A percentile compares a stretch with the other conserved stretches of the same genome.
phyloP scores from a whole-genome alignment of 1,140 invertebrate species.

The Tenebrio molitor region DNA sequence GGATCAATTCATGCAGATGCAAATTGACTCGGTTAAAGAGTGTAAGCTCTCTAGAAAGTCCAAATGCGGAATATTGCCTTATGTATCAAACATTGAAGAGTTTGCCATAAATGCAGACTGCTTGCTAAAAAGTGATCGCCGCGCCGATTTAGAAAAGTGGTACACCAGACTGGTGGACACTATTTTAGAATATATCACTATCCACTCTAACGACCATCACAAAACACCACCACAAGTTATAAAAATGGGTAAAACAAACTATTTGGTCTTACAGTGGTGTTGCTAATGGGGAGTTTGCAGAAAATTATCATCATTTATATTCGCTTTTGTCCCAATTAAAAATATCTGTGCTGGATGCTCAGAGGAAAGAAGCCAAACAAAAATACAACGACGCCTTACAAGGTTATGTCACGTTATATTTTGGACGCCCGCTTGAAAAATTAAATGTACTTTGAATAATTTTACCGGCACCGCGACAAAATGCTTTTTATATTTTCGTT shows the following conservation, averaged over 20 bases:
- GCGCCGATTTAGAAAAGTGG: constrained; percentile 97
- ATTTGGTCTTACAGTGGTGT: not conserved
- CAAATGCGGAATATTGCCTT: constrained; percentile 93
- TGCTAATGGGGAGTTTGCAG: too few relatives aligned
- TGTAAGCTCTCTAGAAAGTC: constrained; percentile 77
- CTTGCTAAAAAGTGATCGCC: constrained; percentile 90
- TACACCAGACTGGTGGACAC: constrained; percentile 87
- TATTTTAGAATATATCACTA: constrained; percentile 89
- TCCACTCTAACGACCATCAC: constrained; percentile 87
- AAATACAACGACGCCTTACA: constrained; percentile 92
- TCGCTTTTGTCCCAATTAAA: constrained; percentile 91
- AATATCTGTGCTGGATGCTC: constrained; percentile 88
- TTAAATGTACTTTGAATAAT: too few relatives aligned
- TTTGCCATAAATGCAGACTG: constrained; percentile 90
- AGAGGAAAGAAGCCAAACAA: constrained; percentile 92
- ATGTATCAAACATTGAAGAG: constrained; percentile 93
- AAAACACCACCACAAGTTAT: constrained; percentile 96
- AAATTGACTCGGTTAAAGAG: constrained; percentile 87
- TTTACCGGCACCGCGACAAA: too few relatives aligned
- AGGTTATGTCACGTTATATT: constrained; percentile 94
- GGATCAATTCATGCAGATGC: constrained; percentile 92
- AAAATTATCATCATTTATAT: constrained; percentile 97
- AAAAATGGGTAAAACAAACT: constrained; percentile 81
- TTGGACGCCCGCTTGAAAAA: constrained; percentile 96
- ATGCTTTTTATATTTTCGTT: too few relatives aligned